phyloP scores from a whole-genome alignment of 1,140 invertebrate species.

The Papilio polytes region DNA sequence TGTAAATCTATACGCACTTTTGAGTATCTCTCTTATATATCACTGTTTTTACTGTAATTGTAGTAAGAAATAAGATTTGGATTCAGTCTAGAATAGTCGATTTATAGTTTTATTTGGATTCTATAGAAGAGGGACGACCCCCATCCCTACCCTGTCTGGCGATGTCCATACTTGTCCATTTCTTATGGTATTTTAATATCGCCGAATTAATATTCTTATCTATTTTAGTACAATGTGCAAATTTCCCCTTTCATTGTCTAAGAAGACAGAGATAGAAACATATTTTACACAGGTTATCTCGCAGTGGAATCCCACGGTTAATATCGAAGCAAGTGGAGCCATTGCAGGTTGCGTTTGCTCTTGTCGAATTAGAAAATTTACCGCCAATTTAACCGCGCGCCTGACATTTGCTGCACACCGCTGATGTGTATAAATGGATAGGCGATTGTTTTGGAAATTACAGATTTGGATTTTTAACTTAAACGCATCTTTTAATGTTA shows the following conservation, averaged over 20 bases:
- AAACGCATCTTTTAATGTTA: no score
- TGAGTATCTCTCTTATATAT: neutral
- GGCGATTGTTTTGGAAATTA: no score
- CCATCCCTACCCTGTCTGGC: no score
- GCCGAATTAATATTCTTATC: no score
- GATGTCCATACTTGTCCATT: no score
- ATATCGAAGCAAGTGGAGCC: neutral
- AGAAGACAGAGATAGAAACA: neutral
- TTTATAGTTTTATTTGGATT: no score
- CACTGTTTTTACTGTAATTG: neutral
- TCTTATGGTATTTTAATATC: no score
- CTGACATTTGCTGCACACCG: constrained; percentile 44
- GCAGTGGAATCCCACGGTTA: neutral
- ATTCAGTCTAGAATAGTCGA: neutral
- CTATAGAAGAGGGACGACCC: no score
- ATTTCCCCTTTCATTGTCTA: neutral
- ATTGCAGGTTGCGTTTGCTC: constrained; percentile 27
- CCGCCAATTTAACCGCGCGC: constrained; percentile 43
- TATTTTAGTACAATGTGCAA: no score
- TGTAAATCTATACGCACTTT: constrained; percentile 20
- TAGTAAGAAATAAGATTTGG: neutral
- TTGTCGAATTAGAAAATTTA: constrained; percentile 48
- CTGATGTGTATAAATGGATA: no score
- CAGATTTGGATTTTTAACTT: no score
- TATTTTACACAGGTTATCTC: neutral